Percentiles rank a stretch among this genome's conserved stretches.
These are phyloP conservation scores for Ernsta delagoae DNA, from an alignment of 2,888 invertebrate genomes.

Conservation along the genomic window DNA sequence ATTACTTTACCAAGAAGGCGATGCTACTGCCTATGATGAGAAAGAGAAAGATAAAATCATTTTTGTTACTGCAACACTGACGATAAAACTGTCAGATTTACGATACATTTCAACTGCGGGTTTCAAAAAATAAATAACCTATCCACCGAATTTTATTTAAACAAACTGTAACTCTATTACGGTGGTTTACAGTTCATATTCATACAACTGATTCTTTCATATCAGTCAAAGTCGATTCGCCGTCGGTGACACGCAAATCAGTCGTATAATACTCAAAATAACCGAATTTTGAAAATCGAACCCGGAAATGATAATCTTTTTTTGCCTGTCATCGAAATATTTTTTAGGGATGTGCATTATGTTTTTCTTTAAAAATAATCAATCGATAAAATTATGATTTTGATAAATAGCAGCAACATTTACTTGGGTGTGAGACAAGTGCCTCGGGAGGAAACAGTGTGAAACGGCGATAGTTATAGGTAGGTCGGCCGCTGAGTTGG, in stretches of 20 bases:
- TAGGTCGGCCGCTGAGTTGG: constrained; percentile 82
- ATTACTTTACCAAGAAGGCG: constrained; percentile 75
- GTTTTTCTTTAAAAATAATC: constrained; percentile 29
- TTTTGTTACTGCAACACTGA: constrained; percentile 74
- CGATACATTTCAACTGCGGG: constrained; percentile 38
- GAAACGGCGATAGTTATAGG: constrained; percentile 77
- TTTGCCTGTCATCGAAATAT: constrained; percentile 3
- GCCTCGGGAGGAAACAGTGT: constrained; percentile 68
- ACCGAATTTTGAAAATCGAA: constrained; percentile 29
- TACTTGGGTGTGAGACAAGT: constrained; percentile 71
- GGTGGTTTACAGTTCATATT: constrained; percentile 11
- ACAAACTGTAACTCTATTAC: constrained; percentile 15
- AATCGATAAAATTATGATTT: constrained; percentile 38
- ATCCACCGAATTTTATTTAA: background rate
- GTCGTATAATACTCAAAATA: constrained; percentile 50
- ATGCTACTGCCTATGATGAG: constrained; percentile 78
- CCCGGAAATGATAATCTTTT: background rate
- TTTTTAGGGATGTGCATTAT: constrained; percentile 34
- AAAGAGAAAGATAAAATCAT: constrained; percentile 73
- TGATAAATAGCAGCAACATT: constrained; percentile 64
- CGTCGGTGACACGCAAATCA: constrained; percentile 44
- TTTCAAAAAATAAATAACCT: constrained; percentile 15
- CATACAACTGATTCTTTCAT: background rate
- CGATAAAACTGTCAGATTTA: constrained; percentile 46
- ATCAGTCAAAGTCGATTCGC: constrained; percentile 11